phyloP scores from a whole-genome alignment of 2,113 vertebrate genomes.

The Excalfactoria chinensis region DNA sequence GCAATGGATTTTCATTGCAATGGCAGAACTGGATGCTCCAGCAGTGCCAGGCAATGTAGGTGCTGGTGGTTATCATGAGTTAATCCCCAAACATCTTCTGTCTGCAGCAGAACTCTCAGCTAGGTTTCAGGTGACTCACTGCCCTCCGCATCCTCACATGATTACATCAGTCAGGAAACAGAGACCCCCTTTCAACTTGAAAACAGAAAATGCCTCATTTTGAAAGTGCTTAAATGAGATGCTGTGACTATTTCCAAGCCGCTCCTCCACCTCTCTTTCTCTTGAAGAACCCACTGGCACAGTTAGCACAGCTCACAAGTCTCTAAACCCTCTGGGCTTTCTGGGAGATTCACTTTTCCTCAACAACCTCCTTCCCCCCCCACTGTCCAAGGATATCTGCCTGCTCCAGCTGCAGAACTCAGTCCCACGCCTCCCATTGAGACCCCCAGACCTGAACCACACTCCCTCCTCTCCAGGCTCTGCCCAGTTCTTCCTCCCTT shows the following conservation, averaged over 20 bases:
- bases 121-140: neutral
- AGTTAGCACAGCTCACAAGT: neutral
- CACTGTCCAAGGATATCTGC: neutral
- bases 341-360: neutral
- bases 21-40: neutral
- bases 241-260: neutral
- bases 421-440: neutral
- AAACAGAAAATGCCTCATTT: neutral
- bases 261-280: neutral
- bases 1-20: conserved; percentile 26
- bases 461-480: neutral
- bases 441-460: neutral
- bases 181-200: neutral
- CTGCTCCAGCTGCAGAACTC: neutral
- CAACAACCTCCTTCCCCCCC: neutral
- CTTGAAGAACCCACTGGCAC: neutral
- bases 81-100: neutral
- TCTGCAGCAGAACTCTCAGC: neutral
- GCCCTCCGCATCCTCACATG: neutral
- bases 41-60: neutral
- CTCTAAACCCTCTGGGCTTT: neutral
- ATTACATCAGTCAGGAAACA: neutral
- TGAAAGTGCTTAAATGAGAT: neutral
- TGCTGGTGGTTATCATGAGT: fast-evolving
- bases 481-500: neutral